Evolutionary conservation across 1,140 invertebrate species (phyloP).

Genomic region (Orussus abietinus): DNA sequence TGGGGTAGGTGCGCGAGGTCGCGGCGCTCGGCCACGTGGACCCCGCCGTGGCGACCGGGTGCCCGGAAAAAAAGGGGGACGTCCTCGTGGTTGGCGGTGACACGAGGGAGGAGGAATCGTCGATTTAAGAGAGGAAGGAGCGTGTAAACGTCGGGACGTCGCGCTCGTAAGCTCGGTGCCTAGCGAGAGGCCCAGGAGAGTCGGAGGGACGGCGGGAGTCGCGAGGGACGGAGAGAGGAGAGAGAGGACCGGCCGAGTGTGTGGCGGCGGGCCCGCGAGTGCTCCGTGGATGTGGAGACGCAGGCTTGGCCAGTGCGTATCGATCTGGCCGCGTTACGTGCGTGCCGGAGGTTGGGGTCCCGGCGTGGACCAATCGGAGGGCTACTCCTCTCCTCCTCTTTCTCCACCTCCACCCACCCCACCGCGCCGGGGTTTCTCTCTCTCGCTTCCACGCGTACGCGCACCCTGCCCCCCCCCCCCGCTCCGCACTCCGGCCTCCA

Average conservation of each 20-base stretch:
- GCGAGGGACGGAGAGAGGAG: conserved; percentile 8
- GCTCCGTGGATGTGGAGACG: conserved; percentile 22
- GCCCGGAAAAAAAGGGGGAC: no score
- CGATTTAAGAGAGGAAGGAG: conserved; percentile 4
- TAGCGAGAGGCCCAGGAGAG: conserved; percentile 11
- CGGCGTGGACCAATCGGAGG: conserved; percentile 49
- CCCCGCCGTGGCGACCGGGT: no score
- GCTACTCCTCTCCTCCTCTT: conserved; percentile 27
- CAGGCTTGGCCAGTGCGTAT: conserved; percentile 53
- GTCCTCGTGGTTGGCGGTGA: no score
- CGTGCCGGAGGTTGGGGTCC: conserved; percentile 48
- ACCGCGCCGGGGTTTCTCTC: conserved; percentile 3
- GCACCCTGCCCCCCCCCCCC: conserved; percentile 8
- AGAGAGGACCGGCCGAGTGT: conserved; percentile 16
- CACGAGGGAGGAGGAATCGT: conserved; percentile 3
- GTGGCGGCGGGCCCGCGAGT: no score
- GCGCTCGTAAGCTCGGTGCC: no score
- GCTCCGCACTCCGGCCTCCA: conserved; percentile 14
- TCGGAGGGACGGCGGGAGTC: conserved; percentile 3
- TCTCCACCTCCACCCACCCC: conserved; percentile 20
- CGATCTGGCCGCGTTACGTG: conserved; percentile 50
- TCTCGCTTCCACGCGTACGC: conserved; percentile 5
- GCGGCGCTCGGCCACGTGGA: no score
- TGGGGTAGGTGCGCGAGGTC: no score
- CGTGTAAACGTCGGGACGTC: no score